Evolutionary conservation across 2,113 vertebrate species (phyloP), one percentile per base, ranked within the genome.

Genomic region (Procavia capensis): DNA sequence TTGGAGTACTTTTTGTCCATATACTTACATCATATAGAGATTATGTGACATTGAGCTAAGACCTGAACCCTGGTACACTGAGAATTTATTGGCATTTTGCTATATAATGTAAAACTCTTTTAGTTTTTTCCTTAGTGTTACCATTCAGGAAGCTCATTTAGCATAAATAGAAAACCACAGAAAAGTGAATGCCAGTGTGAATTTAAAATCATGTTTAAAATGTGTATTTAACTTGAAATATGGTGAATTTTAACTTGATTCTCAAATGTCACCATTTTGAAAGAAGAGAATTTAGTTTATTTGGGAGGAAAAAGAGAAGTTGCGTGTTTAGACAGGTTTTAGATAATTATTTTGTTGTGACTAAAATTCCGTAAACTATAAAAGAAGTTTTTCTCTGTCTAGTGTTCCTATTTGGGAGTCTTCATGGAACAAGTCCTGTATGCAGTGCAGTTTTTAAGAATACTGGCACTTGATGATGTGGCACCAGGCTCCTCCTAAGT

Each of bases 31-130:
- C 36, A 64, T 7, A 8, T 94, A 74, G 89, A 72, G 13, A 20
- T 78, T 96, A 43, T 94, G 85, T 83, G 61, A 90, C 85, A 94
- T 43, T 95, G 47, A 96, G 45, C 86, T 96, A 85, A 97, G 85
- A 64, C 36, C 64, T 89, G 75, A 97, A 90, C 34, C 66, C 94
- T 95, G 85, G 89, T 91, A 70, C 94, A 93, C 59, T 78, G 96
- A 91, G 88, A 90, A 80, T 95, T 95, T 10, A 86, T 74, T 87
- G 92, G 94, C 97, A 92, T 27, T 88, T 97, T 78, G 85, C 70
- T 92, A 76, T 84, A 92, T 92, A 93, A 94, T 84, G 85, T 95
- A 95, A 92, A 97, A 97, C 95, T 50, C 59, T 97, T 97, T 96
- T 95, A 95, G 96, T 97, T 96, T 96, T 89, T 95, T 61, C 59